Percentiles rank a stretch among this genome's conserved stretches.
Conservation (phyloP, 2,113 vertebrate species). For the Jacana jacana region DNA sequence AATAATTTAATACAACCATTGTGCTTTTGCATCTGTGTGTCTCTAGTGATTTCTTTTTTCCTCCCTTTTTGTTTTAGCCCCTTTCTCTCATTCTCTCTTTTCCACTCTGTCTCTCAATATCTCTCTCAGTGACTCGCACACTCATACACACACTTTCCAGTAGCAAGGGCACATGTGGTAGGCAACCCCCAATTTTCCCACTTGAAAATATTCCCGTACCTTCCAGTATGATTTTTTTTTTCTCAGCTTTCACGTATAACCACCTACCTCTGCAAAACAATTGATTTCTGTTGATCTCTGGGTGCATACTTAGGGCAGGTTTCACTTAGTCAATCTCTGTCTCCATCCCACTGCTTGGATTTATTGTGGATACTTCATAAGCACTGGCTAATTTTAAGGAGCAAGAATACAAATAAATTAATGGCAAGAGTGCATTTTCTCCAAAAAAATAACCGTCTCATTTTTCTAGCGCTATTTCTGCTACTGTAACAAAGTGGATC, state of each 20-base stretch:
- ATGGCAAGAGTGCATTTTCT: background rate
- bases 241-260: background rate
- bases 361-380: background rate
- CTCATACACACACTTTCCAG: background rate
- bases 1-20: conserved; percentile 3
- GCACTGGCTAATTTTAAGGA: background rate
- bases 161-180: background rate
- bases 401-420: background rate
- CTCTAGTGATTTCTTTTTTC: background rate
- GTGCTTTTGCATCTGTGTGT: background rate
- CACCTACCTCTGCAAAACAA: conserved; percentile 25
- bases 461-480: background rate
- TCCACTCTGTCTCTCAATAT: background rate
- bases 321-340: conserved; percentile 6
- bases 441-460: background rate
- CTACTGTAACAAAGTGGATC: background rate
- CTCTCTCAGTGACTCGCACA: background rate
- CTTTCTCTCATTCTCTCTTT: background rate
- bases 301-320: background rate
- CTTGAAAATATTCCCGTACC: background rate
- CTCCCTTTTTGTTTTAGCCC: background rate
- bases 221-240: conserved; percentile 41
- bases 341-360: background rate
- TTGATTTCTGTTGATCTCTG: conserved; percentile 35
- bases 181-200: background rate